Conservation (phyloP, 1,140 invertebrate genomes). For the Microplitis mediator region DNA sequence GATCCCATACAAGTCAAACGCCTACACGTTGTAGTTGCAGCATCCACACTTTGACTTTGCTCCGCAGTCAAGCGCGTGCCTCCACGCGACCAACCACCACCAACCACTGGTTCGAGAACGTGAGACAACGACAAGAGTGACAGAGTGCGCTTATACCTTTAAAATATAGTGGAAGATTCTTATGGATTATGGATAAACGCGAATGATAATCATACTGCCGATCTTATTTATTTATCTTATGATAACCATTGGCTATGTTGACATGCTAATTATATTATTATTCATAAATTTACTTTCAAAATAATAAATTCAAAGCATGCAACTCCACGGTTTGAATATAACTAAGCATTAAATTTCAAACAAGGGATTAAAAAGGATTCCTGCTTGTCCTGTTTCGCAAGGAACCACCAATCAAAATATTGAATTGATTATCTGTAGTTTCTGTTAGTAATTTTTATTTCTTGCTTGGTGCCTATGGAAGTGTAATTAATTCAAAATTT, state of each 20-base stretch:
- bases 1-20: conserved; percentile 36
- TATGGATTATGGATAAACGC: conserved; percentile 32
- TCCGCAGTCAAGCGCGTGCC: conserved; percentile 60
- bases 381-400: too few species aligned
- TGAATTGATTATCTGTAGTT: too few species aligned
- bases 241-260: not conserved
- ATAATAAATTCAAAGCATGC: not conserved
- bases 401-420: too few species aligned
- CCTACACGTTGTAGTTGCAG: conserved; percentile 61
- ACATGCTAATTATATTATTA: conserved; percentile 5
- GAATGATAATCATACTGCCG: conserved; percentile 27
- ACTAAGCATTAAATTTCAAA: too few species aligned
- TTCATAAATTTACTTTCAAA: not conserved
- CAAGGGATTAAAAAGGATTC: too few species aligned
- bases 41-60: conserved; percentile 61
- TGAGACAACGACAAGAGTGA: conserved; percentile 18
- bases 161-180: conserved; percentile 25
- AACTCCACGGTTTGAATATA: not conserved
- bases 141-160: conserved; percentile 20
- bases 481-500: too few species aligned
- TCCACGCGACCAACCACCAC: conserved; percentile 62
- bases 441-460: too few species aligned
- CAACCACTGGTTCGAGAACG: conserved; percentile 47
- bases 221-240: not conserved
- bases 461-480: too few species aligned